These are phyloP conservation scores for Charina bottae DNA, from an alignment of 2,113 vertebrate species.

Conservation along the genomic window DNA sequence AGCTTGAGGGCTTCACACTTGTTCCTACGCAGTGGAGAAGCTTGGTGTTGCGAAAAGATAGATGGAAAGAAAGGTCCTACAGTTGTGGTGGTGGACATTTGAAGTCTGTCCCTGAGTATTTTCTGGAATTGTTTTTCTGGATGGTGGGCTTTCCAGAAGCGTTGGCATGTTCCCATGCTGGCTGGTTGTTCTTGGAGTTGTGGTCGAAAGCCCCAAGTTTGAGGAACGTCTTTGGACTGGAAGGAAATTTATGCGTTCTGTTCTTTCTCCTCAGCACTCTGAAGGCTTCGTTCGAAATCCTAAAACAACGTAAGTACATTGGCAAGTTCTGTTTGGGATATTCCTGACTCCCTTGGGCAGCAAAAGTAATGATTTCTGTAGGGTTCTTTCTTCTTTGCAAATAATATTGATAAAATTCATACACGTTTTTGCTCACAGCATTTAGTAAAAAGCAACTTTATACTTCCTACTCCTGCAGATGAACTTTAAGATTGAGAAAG, in stretches of 20 bases:
- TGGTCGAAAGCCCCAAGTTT: not conserved
- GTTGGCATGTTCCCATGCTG: not conserved
- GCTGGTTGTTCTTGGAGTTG: not conserved
- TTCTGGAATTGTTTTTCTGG: not conserved
- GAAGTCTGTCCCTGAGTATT: not conserved
- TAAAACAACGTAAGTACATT: constrained; percentile 89
- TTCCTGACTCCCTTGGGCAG: not conserved
- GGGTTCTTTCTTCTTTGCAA: not conserved
- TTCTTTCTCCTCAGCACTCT: constrained; percentile 80
- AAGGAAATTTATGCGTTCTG: not conserved
- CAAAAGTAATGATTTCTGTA: not conserved
- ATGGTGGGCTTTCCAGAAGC: not conserved
- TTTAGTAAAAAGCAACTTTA: not conserved
- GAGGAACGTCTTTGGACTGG: not conserved
- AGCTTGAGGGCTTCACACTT: not conserved
- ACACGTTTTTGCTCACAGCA: not conserved
- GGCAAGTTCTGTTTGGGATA: not conserved
- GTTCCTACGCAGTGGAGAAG: not conserved
- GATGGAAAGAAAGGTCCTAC: not conserved
- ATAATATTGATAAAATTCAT: not conserved
- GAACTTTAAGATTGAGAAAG: too few relatives aligned
- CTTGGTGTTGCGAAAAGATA: not conserved
- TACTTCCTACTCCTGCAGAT: too few relatives aligned
- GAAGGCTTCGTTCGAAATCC: constrained; percentile 85
- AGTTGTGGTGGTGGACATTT: not conserved